Evolutionary conservation across 2,888 invertebrate genomes (phyloP).

Genomic region (Diloba caeruleocephala): DNA sequence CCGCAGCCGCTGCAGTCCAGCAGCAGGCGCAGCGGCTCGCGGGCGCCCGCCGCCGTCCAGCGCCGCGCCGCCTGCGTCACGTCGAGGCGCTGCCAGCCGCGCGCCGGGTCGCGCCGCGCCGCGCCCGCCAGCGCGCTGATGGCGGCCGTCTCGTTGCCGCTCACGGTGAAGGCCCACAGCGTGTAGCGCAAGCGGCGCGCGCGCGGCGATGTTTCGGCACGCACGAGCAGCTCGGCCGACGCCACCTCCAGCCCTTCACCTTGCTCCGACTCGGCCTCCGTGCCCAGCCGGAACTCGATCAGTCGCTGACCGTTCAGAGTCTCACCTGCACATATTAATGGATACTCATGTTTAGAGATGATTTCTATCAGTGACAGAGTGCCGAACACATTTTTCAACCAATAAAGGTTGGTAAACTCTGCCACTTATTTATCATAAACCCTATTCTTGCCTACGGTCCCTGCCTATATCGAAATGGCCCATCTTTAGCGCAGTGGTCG

Average conservation of each 20-base stretch:
- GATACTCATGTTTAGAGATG: conserved; percentile 6
- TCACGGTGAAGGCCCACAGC: conserved; percentile 92
- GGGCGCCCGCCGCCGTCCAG: conserved; percentile 90
- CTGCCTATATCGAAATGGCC: conserved; percentile 80
- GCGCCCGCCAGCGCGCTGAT: conserved; percentile 76
- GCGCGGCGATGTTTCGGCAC: conserved; percentile 73
- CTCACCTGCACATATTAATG: conserved; percentile 89
- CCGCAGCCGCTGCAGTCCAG: conserved; percentile 96
- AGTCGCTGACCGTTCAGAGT: conserved; percentile 95
- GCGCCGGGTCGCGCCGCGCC: conserved; percentile 88
- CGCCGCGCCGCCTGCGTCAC: conserved; percentile 93
- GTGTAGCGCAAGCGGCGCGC: conserved; percentile 88
- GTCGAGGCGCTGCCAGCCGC: conserved; percentile 96
- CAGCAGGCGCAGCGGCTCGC: conserved; percentile 91
- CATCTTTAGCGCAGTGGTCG: conserved; percentile 63
- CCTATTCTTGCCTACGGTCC: conserved; percentile 55
- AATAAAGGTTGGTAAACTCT: conserved; percentile 13
- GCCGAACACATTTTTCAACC: conserved; percentile 1
- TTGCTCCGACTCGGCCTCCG: conserved; percentile 83
- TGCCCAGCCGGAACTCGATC: conserved; percentile 94
- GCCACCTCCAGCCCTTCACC: conserved; percentile 92
- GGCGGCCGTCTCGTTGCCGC: conserved; percentile 90
- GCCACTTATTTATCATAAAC: conserved; percentile 19
- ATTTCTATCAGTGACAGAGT: conserved; percentile 4
- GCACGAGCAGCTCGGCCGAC: conserved; percentile 94